Evolutionary conservation across 2,113 vertebrate genomes (phyloP).

Genomic region (Scomber colias): DNA sequence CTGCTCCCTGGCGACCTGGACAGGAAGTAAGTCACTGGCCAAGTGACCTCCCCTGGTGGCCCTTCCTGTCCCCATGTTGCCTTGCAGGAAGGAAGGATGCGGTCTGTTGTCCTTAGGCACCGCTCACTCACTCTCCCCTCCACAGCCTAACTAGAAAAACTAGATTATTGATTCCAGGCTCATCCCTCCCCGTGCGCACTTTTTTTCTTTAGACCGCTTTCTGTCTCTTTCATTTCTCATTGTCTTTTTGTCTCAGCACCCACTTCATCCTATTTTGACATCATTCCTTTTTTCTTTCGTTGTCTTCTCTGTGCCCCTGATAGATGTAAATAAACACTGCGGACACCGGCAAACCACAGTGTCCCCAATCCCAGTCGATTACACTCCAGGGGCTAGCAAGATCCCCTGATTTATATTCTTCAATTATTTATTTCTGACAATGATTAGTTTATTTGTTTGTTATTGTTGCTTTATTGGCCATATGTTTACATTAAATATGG

Average conservation of each 20-base stretch:
- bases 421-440: conserved; percentile 53
- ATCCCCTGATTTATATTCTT: conserved; percentile 46
- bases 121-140: conserved; percentile 64
- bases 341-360: conserved; percentile 75
- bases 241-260: conserved; percentile 46
- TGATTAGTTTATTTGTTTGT: conserved; percentile 74
- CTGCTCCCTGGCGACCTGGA: conserved; percentile 76
- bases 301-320: conserved; percentile 46
- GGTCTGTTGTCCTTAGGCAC: conserved; percentile 87
- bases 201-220: conserved; percentile 44
- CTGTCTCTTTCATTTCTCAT: conserved; percentile 60
- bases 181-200: conserved; percentile 61
- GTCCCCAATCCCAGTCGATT: conserved; percentile 36
- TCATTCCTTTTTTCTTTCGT: conserved; percentile 42
- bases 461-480: conserved; percentile 74
- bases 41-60: conserved; percentile 80
- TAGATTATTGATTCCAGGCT: conserved; percentile 91
- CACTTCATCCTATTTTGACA: conserved; percentile 61
- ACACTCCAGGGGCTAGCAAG: conserved; percentile 41
- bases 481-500: conserved; percentile 56
- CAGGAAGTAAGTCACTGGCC: conserved; percentile 79
- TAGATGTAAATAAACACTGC: conserved; percentile 82
- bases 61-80: conserved; percentile 83
- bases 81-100: conserved; percentile 91
- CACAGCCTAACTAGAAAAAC: conserved; percentile 74